Percentiles rank a stretch among this genome's conserved stretches.
These are phyloP conservation scores for Myotis findleyi DNA, from an alignment of 2,797 vertebrate genomes.

Conservation along the genomic window DNA sequence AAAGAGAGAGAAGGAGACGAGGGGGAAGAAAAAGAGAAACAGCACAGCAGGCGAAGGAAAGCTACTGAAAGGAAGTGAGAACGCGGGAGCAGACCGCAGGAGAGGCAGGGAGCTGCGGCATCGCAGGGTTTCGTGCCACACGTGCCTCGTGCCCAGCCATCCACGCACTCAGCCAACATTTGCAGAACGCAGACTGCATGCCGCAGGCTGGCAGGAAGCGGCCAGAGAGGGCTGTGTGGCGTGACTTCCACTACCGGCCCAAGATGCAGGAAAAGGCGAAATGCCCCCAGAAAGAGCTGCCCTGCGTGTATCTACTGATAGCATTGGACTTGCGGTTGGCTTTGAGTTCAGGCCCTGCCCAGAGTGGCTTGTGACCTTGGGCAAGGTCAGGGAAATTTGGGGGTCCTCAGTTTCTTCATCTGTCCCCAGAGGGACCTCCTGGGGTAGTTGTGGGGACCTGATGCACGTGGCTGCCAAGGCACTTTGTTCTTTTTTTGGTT, in stretches of 20 bases:
- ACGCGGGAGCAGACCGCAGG: background rate
- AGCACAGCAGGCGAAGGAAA: constrained; percentile 7
- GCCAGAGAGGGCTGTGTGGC: background rate
- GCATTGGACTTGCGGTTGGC: background rate
- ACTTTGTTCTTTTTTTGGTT: too few relatives aligned
- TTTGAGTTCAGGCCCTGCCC: background rate
- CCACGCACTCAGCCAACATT: background rate
- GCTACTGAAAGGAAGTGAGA: background rate
- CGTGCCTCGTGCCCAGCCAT: fast-evolving
- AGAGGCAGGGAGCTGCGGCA: background rate
- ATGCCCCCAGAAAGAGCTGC: background rate
- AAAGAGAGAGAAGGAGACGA: constrained; percentile 61
- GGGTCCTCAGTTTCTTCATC: background rate
- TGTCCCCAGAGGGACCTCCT: background rate
- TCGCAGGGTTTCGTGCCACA: background rate
- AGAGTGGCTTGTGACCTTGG: constrained; percentile 40
- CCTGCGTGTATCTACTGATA: fast-evolving
- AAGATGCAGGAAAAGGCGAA: background rate
- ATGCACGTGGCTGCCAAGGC: background rate
- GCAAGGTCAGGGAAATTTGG: constrained; percentile 46
- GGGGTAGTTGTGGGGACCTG: too few relatives aligned
- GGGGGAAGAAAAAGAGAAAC: constrained; percentile 13
- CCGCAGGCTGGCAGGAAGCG: background rate
- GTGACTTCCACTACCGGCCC: background rate
- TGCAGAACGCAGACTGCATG: fast-evolving